Evolutionary conservation across 37 sponge, comb jelly and placozoan genomes (phyloP).

Genomic region (Dysidea cf. avara): DNA sequence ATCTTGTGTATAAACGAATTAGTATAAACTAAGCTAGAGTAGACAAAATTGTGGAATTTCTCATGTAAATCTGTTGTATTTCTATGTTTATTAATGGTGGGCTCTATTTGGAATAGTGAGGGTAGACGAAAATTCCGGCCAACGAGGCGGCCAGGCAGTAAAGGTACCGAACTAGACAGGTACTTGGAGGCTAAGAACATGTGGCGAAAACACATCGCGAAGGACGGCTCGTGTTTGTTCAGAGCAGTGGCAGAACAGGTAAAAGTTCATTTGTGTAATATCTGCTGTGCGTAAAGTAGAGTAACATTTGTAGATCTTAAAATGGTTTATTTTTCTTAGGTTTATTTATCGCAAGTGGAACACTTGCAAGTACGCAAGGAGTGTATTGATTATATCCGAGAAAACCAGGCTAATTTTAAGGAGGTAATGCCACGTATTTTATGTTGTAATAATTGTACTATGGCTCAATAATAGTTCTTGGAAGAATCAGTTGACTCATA

Average conservation of each 20-base stretch:
- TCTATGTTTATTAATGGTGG: no score
- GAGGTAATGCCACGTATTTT: slow-evolving; percentile 24
- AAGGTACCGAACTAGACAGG: slow-evolving; percentile 29
- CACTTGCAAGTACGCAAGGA: slow-evolving; percentile 36
- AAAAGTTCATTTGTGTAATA: neutral
- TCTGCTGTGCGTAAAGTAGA: neutral
- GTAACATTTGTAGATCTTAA: neutral
- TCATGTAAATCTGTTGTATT: no score
- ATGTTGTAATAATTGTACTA: neutral
- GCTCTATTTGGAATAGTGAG: no score
- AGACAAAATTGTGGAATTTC: no score
- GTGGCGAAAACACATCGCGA: slow-evolving; percentile 66
- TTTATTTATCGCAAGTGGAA: slow-evolving; percentile 34
- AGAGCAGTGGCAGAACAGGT: slow-evolving; percentile 90
- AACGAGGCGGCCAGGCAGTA: neutral
- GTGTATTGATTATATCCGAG: slow-evolving; percentile 56
- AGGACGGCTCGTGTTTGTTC: slow-evolving; percentile 90
- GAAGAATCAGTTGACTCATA: neutral
- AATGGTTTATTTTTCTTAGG: slow-evolving; percentile 21
- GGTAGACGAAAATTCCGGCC: neutral
- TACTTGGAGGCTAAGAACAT: slow-evolving; percentile 27
- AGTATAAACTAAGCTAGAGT: no score
- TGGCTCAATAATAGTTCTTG: no score
- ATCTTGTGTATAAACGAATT: no score
- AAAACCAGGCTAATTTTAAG: slow-evolving; percentile 51